Evolutionary conservation across 2,888 invertebrate species (phyloP).

Genomic region (Petrolisthes manimaculis): DNA sequence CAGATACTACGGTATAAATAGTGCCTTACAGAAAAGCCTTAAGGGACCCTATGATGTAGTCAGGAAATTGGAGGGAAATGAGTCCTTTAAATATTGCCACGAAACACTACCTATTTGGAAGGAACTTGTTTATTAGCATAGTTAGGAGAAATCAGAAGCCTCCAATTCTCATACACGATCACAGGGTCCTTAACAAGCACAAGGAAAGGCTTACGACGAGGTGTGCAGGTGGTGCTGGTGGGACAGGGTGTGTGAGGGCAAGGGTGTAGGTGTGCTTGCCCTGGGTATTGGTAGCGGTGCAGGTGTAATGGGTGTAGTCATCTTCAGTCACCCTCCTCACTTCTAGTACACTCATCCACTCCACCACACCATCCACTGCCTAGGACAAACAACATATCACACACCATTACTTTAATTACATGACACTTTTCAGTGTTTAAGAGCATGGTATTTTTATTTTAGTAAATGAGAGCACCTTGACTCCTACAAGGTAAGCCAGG

Average conservation of each 20-base stretch:
- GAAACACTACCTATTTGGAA: too few species aligned
- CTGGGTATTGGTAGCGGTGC: constrained; percentile 86
- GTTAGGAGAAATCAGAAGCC: too few species aligned
- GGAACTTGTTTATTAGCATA: too few species aligned
- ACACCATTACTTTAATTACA: too few species aligned
- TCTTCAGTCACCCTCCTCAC: constrained; percentile 83
- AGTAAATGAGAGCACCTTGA: too few species aligned
- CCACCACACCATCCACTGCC: constrained; percentile 75
- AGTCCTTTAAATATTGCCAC: too few species aligned
- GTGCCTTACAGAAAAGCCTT: neutral
- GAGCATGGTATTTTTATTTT: too few species aligned
- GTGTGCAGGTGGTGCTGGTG: constrained; percentile 82
- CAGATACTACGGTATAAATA: neutral
- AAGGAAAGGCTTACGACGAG: constrained; percentile 69
- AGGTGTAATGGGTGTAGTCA: constrained; percentile 92
- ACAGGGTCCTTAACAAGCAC: too few species aligned
- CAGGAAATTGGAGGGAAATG: too few species aligned
- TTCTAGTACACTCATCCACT: constrained; percentile 83
- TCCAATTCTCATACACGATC: too few species aligned
- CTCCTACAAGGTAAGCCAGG: too few species aligned
- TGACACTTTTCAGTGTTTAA: too few species aligned
- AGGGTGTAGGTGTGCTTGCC: constrained; percentile 84
- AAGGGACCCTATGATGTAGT: neutral
- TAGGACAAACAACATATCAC: neutral
- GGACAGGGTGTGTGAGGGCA: constrained; percentile 85